phyloP scores from a whole-genome alignment of 2,797 vertebrate genomes.

The Gymnothorax reevesii region DNA sequence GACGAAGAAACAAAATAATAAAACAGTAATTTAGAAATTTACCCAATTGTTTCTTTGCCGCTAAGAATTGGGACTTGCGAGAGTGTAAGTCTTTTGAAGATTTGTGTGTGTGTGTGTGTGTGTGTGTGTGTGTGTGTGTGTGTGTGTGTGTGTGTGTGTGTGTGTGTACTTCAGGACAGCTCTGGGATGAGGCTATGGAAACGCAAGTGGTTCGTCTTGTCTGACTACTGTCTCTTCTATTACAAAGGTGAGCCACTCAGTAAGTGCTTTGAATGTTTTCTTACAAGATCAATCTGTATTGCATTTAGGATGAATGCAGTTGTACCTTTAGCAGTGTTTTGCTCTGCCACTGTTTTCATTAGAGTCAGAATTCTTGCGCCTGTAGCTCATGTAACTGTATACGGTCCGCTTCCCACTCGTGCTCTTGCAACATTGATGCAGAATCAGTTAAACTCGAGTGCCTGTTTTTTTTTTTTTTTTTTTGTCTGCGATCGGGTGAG shows the following conservation, averaged over 20 bases:
- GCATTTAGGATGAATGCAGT: neutral
- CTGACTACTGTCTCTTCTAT: constrained; percentile 98
- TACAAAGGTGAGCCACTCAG: constrained; percentile 90
- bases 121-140: neutral
- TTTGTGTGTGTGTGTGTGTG: no score
- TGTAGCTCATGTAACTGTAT: neutral
- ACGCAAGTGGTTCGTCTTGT: constrained; percentile 96
- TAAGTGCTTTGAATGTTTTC: neutral
- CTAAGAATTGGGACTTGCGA: no score
- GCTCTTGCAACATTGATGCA: neutral
- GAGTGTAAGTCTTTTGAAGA: no score
- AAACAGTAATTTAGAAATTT: no score
- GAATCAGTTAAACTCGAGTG: neutral
- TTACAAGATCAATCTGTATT: neutral
- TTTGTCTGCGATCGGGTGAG: neutral
- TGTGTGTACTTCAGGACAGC: constrained; percentile 84
- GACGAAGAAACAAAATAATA: no score
- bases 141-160: constrained; percentile 33
- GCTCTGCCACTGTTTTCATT: neutral
- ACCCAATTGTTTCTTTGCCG: neutral
- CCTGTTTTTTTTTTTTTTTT: neutral
- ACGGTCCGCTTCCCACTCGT: neutral
- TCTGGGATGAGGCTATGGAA: constrained; percentile 99
- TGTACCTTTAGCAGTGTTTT: neutral
- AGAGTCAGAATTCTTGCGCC: neutral